Evolutionary conservation across 1,140 invertebrate genomes (phyloP).

Genomic region (Drosophila ercepeae): DNA sequence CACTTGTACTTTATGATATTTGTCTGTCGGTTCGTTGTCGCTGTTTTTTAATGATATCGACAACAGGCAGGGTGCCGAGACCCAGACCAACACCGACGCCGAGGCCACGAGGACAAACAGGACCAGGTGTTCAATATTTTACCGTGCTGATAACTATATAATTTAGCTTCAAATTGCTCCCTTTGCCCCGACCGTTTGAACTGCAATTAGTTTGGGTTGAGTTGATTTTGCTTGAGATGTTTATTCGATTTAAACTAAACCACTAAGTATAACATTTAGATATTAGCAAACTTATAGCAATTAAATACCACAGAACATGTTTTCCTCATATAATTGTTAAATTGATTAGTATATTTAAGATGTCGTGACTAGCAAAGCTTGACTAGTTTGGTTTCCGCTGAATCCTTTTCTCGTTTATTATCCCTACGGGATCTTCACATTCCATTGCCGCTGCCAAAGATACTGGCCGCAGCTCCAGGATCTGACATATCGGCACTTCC

Average conservation of each 20-base stretch:
- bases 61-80: constrained; percentile 28
- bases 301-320: constrained; percentile 82
- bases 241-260: constrained; percentile 77
- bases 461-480: constrained; percentile 42
- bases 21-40: constrained; percentile 15
- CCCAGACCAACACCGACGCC: no score
- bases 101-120: constrained; percentile 42
- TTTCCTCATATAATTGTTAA: constrained; percentile 55
- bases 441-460: constrained; percentile 53
- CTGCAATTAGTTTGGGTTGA: constrained; percentile 46
- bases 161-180: constrained; percentile 61
- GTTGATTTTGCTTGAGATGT: constrained; percentile 55
- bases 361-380: constrained; percentile 55
- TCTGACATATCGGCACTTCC: constrained; percentile 54
- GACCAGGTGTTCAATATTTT: constrained; percentile 79
- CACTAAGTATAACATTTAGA: constrained; percentile 78
- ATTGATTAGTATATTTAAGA: constrained; percentile 43
- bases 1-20: constrained; percentile 66
- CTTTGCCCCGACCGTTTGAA: constrained; percentile 60
- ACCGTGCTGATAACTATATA: constrained; percentile 67
- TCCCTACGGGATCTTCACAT: constrained; percentile 16
- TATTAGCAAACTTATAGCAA: constrained; percentile 81
- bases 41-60: constrained; percentile 65
- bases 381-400: constrained; percentile 54
- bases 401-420: constrained; percentile 16